Evolutionary conservation across 2,888 invertebrate species (phyloP).

Genomic region (Loripinus fragilis): DNA sequence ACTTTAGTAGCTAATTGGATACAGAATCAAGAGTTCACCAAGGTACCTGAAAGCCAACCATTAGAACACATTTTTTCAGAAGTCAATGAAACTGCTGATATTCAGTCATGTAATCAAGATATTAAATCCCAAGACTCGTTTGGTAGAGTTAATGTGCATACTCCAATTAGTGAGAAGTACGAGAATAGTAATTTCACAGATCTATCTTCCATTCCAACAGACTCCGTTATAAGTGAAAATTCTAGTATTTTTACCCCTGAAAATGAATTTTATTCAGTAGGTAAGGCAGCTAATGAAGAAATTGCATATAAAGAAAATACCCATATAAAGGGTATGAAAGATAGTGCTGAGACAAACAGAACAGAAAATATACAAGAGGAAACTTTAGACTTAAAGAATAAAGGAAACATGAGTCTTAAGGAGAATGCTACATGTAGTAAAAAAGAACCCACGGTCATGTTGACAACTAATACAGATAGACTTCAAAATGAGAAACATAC

Average conservation of each 20-base stretch:
- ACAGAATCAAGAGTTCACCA: conserved; percentile 36
- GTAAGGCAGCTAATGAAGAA: too few species aligned
- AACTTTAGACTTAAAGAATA: too few species aligned
- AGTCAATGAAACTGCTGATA: not conserved
- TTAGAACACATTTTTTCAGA: not conserved
- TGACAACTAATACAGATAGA: too few species aligned
- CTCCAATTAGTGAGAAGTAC: conserved; percentile 1
- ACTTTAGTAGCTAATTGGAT: conserved; percentile 50
- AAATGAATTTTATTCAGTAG: not conserved
- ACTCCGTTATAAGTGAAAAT: not conserved
- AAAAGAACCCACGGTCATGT: too few species aligned
- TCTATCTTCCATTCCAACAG: conserved; percentile 2
- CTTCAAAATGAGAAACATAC: too few species aligned
- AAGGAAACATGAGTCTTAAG: too few species aligned
- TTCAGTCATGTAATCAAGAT: not conserved
- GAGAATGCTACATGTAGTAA: too few species aligned
- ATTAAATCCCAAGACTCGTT: not conserved
- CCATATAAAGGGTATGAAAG: too few species aligned
- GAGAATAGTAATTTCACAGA: conserved; percentile 6
- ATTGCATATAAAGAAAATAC: too few species aligned
- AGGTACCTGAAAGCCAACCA: not conserved
- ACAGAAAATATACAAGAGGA: too few species aligned
- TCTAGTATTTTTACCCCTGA: not conserved
- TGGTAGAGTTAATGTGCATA: not conserved
- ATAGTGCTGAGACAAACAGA: too few species aligned